phyloP scores from a whole-genome alignment of 2,797 vertebrate genomes.

The Semaprochilodus insignis region DNA sequence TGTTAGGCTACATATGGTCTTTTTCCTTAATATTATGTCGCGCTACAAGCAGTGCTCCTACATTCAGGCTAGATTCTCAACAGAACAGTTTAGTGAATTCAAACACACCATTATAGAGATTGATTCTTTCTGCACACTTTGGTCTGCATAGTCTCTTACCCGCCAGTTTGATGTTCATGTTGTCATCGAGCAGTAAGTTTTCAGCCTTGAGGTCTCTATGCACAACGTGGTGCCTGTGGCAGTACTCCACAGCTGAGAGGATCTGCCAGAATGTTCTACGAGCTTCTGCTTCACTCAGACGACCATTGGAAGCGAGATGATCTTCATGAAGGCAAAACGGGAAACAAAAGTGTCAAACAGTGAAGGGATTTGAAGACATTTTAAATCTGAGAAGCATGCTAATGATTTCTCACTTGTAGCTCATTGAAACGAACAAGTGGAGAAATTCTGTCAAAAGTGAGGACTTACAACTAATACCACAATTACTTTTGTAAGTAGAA shows the following conservation, averaged over 20 bases:
- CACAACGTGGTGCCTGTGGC: slow-evolving; percentile 83
- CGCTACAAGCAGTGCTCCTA: neutral
- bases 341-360: neutral
- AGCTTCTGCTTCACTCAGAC: slow-evolving; percentile 83
- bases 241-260: slow-evolving; percentile 86
- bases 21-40: neutral
- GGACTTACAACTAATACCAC: too few species aligned
- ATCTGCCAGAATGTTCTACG: slow-evolving; percentile 89
- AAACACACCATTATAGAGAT: neutral
- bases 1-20: too few species aligned
- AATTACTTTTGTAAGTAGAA: too few species aligned
- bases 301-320: slow-evolving; percentile 85
- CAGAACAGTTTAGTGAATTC: neutral
- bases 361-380: neutral
- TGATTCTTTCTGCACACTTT: neutral
- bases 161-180: slow-evolving; percentile 91
- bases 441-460: too few species aligned
- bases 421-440: too few species aligned
- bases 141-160: slow-evolving; percentile 65
- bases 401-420: too few species aligned
- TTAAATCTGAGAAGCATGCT: too few species aligned
- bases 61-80: too few species aligned
- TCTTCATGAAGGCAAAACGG: slow-evolving; percentile 69
- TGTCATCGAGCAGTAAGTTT: slow-evolving; percentile 85
- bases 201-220: slow-evolving; percentile 89